Conservation (phyloP, 2,888 invertebrate genomes). For the Cantharis rufa region DNA sequence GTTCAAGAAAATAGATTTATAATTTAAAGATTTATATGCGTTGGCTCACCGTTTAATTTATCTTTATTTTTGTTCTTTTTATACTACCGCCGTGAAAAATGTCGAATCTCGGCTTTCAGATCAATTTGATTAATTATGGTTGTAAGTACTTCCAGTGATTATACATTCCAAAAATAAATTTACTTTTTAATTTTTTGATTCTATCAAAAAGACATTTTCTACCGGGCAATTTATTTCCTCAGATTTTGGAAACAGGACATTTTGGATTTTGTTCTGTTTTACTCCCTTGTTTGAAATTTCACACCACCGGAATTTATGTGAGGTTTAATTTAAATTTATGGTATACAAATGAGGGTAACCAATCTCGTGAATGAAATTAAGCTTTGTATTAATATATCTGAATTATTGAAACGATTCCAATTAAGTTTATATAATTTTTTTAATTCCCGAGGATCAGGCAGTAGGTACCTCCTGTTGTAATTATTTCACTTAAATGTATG, state of each 20-base stretch:
- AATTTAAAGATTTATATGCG: slow-evolving; percentile 37
- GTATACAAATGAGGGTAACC: neutral
- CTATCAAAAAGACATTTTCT: neutral
- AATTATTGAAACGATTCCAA: neutral
- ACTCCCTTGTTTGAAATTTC: neutral
- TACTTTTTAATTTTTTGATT: neutral
- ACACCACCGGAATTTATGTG: neutral
- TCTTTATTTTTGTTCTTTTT: slow-evolving; percentile 33
- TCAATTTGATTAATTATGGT: slow-evolving; percentile 5
- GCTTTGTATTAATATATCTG: neutral
- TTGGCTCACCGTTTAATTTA: slow-evolving; percentile 38
- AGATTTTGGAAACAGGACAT: neutral
- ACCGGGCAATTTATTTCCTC: neutral
- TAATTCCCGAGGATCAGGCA: neutral
- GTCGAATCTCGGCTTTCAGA: slow-evolving; percentile 6
- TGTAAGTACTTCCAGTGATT: neutral
- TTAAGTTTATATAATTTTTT: neutral
- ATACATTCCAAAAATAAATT: neutral
- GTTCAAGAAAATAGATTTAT: slow-evolving; percentile 38
- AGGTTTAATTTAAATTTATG: neutral
- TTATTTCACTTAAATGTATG: neutral
- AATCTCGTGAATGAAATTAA: neutral
- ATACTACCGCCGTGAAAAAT: neutral
- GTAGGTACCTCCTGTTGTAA: neutral
- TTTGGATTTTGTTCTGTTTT: neutral